phyloP scores from a whole-genome alignment of 2,797 vertebrate species.

The Coregonus suidteri region DNA sequence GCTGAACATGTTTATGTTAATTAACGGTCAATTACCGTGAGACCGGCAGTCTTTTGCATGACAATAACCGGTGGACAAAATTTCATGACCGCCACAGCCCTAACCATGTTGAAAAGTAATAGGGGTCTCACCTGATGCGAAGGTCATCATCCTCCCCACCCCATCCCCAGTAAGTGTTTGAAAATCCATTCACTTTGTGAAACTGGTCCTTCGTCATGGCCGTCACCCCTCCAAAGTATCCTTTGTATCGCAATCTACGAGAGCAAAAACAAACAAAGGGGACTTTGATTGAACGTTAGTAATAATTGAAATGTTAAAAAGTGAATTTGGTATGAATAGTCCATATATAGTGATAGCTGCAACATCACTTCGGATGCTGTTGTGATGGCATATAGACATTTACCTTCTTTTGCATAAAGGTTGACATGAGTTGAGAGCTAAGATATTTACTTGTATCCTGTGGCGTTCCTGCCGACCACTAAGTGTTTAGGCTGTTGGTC shows the following conservation, averaged over 20 bases:
- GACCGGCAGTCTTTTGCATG: neutral
- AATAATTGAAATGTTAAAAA: neutral
- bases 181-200: constrained; percentile 90
- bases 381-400: neutral
- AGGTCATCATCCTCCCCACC: constrained; percentile 97
- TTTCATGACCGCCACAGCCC: neutral
- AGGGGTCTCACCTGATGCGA: constrained; percentile 82
- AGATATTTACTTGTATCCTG: constrained; percentile 90
- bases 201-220: constrained; percentile 91
- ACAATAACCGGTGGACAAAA: neutral
- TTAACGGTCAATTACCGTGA: neutral
- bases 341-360: neutral
- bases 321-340: neutral
- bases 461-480: constrained; percentile 94
- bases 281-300: neutral
- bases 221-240: constrained; percentile 96
- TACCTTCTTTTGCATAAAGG: neutral
- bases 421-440: neutral
- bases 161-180: constrained; percentile 98
- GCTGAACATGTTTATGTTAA: too few species aligned
- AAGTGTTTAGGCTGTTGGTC: constrained; percentile 91
- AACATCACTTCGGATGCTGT: neutral
- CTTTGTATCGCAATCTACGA: constrained; percentile 86
- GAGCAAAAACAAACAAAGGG: neutral
- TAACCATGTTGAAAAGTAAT: neutral